phyloP scores from a whole-genome alignment of 2,888 invertebrate species.

The Neria commutata region DNA sequence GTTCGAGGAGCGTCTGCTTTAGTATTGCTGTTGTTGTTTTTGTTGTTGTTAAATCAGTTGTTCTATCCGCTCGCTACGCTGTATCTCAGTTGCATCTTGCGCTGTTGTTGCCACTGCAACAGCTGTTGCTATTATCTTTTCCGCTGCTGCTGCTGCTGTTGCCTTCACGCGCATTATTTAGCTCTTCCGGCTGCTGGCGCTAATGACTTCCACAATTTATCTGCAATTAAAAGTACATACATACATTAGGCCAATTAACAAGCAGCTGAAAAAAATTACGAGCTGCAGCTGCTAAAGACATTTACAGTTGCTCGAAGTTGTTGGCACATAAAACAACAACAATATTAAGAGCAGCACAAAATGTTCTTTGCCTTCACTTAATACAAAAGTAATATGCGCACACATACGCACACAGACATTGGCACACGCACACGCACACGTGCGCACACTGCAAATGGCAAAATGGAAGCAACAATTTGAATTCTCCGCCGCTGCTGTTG shows the following conservation, averaged over 20 bases:
- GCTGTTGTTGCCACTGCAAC: no score
- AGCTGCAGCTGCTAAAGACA: no score
- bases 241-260: no score
- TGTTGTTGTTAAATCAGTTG: constrained; percentile 2
- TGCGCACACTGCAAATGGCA: not conserved
- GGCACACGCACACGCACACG: not conserved
- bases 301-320: no score
- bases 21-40: constrained; percentile 2
- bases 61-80: not conserved
- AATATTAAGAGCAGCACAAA: no score
- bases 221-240: no score
- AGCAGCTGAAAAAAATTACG: no score
- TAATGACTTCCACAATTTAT: no score
- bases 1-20: not conserved
- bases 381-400: not conserved
- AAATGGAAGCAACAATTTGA: not conserved
- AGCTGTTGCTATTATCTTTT: constrained; percentile 3
- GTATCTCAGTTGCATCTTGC: not conserved
- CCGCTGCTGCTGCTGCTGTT: constrained; percentile 6
- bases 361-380: no score
- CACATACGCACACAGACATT: not conserved
- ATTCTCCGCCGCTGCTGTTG: not conserved
- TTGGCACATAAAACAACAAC: no score
- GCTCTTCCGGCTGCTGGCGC: no score
- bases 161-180: not conserved